phyloP scores from a whole-genome alignment of 2,888 invertebrate genomes.

The Sminthurides aquaticus region DNA sequence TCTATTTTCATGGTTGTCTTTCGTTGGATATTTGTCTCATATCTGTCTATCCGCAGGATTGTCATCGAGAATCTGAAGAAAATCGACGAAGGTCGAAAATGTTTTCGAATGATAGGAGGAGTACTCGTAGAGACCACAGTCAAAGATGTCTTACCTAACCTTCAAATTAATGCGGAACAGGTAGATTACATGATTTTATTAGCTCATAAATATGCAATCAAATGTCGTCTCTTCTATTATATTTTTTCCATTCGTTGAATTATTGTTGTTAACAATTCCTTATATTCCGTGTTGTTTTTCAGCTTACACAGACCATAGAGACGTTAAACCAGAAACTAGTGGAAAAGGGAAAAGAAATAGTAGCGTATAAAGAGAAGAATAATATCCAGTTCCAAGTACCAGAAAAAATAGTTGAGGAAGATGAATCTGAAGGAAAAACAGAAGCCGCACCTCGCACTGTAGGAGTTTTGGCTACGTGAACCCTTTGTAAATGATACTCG shows the following conservation, averaged over 20 bases:
- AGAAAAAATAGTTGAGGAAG: slow-evolving; percentile 49
- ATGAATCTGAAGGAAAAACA: slow-evolving; percentile 18
- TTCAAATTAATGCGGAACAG: slow-evolving; percentile 68
- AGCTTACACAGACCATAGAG: slow-evolving; percentile 70
- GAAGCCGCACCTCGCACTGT: slow-evolving; percentile 8
- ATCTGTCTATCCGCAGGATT: slow-evolving; percentile 56
- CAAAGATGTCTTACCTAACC: slow-evolving; percentile 77
- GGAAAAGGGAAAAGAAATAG: slow-evolving; percentile 81
- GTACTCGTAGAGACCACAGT: slow-evolving; percentile 88
- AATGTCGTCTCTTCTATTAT: slow-evolving; percentile 12
- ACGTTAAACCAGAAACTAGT: slow-evolving; percentile 71
- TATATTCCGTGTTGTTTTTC: slow-evolving; percentile 45
- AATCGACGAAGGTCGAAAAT: slow-evolving; percentile 74
- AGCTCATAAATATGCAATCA: too few species aligned
- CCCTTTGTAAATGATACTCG: too few species aligned
- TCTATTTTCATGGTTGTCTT: too few species aligned
- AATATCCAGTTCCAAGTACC: slow-evolving; percentile 75
- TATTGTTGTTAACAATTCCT: background rate
- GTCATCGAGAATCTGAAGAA: slow-evolving; percentile 86
- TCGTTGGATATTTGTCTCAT: slow-evolving; percentile 40
- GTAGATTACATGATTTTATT: slow-evolving; percentile 46
- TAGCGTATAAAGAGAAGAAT: slow-evolving; percentile 82
- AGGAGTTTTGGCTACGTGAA: slow-evolving; percentile 15
- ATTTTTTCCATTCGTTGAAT: background rate
- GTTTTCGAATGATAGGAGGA: slow-evolving; percentile 89